Base-by-base conservation (phyloP, 2,797 vertebrate genomes). In the Sebastes vulpes region DNA sequence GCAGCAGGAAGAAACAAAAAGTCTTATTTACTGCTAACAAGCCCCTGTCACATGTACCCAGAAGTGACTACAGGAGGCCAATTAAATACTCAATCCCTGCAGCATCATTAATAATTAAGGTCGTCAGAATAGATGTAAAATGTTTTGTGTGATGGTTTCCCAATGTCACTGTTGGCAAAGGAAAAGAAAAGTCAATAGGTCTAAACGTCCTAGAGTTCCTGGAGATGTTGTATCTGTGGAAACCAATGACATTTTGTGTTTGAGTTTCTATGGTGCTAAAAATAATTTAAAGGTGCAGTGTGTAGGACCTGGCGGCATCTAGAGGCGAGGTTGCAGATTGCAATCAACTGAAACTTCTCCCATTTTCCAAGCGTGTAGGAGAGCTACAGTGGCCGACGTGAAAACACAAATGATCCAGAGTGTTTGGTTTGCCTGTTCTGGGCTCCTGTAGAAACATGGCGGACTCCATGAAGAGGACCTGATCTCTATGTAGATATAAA, bases 301-400 rank as follows among this genome's bases (percentile, higher is more conserved):
- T 42, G 42, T 16, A 46, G 42, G 42, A 46, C 0, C 42, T 46
- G 42, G 42, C 0, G 42, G 16, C 42, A 46, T 46, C 16, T 6
- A 46, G 14, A 16, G 3, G 16, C 6, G 42, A 46, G 42, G 16
- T 46, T 18, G 42, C 42, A 46, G 42, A 46, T 7, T 46, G 42
- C 14, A 46, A 46, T 16, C 42, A 46, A 46, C 42, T 46, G 16
- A 46, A 18, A 42, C 38, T 42, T 42, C 38, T 42, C 38, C 38
- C 12, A 42, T 42, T 42, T 42, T 1, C 38, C 38, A 42, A 42
- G 38, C 0, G 0, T 42, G 38, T 42, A 42, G 38, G 38, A 42
- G 38, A 42, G 6, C 38, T 42, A 1, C 12, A 16, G 38, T 42
- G 12, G 38, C 0, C 0, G 38, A 42, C 14, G 0, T 42, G 5